phyloP scores from a whole-genome alignment of 2,113 vertebrate species.

The Polypterus senegalus region DNA sequence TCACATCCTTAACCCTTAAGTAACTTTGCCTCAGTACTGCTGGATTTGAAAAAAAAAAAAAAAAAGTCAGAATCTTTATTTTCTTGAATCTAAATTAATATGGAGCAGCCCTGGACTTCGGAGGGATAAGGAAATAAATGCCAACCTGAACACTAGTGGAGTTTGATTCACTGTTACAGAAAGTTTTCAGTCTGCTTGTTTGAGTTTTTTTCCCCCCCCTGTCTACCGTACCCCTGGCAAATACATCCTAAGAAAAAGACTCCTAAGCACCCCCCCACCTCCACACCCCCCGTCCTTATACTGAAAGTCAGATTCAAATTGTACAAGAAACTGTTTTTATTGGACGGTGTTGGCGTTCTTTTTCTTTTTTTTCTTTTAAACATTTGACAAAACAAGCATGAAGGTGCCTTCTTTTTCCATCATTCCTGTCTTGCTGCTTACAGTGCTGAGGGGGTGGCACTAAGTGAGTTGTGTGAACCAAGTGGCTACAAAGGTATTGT shows the following conservation, averaged over 20 bases:
- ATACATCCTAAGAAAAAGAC: no score
- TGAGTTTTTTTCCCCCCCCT: no score
- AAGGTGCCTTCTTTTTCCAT: constrained; percentile 91
- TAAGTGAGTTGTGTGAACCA: constrained; percentile 53
- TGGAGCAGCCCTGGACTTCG: constrained; percentile 58
- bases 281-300: constrained; percentile 43
- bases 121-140: constrained; percentile 29
- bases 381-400: constrained; percentile 66
- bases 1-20: constrained; percentile 55
- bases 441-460: constrained; percentile 63
- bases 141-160: constrained; percentile 34
- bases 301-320: constrained; percentile 30
- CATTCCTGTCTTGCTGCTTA: constrained; percentile 79
- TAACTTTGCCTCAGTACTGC: constrained; percentile 40
- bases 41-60: constrained; percentile 43
- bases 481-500: constrained; percentile 55
- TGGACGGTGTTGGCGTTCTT: constrained; percentile 63
- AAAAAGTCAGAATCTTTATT: constrained; percentile 32
- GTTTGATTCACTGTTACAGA: constrained; percentile 15
- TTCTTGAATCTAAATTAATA: constrained; percentile 49
- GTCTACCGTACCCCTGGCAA: no score
- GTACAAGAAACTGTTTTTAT: constrained; percentile 75
- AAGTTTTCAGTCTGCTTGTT: no score
- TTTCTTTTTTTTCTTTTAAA: constrained; percentile 33
- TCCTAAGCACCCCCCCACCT: constrained; percentile 44